phyloP scores from a whole-genome alignment of 2,888 invertebrate genomes.

The Elysia crispata region DNA sequence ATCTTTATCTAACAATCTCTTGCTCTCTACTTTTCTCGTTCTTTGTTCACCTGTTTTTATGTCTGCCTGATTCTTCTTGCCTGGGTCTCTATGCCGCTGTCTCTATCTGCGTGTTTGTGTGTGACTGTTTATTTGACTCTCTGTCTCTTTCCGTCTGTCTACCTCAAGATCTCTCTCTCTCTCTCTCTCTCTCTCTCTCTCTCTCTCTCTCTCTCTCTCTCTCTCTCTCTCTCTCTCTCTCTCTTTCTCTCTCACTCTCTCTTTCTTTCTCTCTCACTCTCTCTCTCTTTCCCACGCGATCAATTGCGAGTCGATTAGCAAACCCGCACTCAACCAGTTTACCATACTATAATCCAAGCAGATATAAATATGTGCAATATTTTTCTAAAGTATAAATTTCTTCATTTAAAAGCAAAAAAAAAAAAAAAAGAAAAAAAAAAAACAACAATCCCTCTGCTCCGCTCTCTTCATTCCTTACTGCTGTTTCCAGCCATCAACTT shows the following conservation, averaged over 20 bases:
- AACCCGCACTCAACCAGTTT: too few species aligned
- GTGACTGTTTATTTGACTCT: background rate
- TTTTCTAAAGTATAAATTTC: too few species aligned
- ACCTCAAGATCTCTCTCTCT: conserved; percentile 2
- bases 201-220: conserved; percentile 10
- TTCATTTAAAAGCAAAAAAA: too few species aligned
- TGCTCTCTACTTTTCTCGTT: background rate
- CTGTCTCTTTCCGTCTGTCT: conserved; percentile 1
- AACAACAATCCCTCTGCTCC: too few species aligned
- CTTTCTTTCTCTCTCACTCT: conserved; percentile 22
- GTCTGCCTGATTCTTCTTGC: background rate
- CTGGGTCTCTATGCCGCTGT: background rate
- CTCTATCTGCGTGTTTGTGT: background rate
- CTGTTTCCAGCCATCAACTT: too few species aligned
- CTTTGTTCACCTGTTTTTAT: background rate
- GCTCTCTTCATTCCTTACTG: too few species aligned
- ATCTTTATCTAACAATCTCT: background rate
- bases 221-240: background rate
- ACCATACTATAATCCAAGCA: too few species aligned
- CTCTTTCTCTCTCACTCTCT: conserved; percentile 13
- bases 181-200: conserved; percentile 19
- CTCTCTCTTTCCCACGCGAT: conserved; percentile 30
- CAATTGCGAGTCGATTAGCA: too few species aligned
- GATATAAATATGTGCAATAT: too few species aligned
- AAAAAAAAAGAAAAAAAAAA: background rate